phyloP scores from a whole-genome alignment of 1,140 invertebrate genomes.

The Brachionus manjavacas region DNA sequence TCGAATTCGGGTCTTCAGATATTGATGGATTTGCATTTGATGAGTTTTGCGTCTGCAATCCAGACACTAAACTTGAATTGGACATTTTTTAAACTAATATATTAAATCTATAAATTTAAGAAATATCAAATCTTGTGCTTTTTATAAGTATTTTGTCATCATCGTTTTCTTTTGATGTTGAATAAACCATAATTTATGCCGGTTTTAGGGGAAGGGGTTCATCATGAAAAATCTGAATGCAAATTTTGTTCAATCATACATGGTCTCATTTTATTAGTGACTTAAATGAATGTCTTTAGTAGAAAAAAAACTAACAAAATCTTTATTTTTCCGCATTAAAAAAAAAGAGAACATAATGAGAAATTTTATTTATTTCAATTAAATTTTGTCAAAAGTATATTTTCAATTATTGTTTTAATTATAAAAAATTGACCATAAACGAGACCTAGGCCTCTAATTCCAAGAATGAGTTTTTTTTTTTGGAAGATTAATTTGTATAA shows the following conservation, averaged over 20 bases:
- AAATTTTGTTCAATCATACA: neutral
- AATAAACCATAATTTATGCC: slow-evolving; percentile 7
- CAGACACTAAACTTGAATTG: neutral
- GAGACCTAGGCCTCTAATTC: neutral
- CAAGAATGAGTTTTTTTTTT: neutral
- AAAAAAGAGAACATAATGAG: neutral
- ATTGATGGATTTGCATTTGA: neutral
- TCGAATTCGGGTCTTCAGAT: slow-evolving; percentile 21
- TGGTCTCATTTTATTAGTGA: neutral
- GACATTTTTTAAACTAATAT: neutral
- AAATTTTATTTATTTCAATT: neutral
- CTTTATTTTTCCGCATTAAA: neutral
- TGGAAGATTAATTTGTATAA: neutral
- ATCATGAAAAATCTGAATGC: neutral
- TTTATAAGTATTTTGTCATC: slow-evolving; percentile 8
- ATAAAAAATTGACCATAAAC: neutral
- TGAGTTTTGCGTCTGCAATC: neutral
- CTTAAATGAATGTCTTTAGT: neutral
- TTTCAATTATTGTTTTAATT: neutral
- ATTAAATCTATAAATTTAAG: neutral
- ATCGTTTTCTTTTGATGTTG: neutral
- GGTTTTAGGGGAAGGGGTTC: neutral
- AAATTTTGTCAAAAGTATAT: neutral
- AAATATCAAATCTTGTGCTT: slow-evolving; percentile 2
- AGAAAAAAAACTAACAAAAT: neutral